These are phyloP conservation scores for Cephalotes varians DNA, from an alignment of 2,888 invertebrate species.

Conservation along the genomic window DNA sequence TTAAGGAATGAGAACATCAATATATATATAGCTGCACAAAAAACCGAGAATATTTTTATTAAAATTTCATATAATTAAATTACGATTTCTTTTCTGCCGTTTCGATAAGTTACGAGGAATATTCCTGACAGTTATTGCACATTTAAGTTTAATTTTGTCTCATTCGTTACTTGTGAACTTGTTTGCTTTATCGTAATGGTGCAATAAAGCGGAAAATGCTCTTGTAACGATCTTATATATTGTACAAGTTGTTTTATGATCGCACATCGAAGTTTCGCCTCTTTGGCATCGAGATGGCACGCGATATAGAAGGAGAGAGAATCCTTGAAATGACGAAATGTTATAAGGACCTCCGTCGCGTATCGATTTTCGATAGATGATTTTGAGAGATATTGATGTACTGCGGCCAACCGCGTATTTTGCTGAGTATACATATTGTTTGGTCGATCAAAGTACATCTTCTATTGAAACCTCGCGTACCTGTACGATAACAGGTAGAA, in stretches of 20 bases:
- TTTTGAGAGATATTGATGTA: slow-evolving; percentile 34
- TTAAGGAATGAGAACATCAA: neutral
- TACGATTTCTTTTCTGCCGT: neutral
- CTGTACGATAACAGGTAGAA: neutral
- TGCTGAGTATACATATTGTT: neutral
- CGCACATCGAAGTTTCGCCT: slow-evolving; percentile 16
- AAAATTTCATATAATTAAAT: neutral
- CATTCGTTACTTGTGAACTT: slow-evolving; percentile 21
- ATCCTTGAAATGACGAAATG: slow-evolving; percentile 38
- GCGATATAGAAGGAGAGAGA: neutral
- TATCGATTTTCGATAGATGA: slow-evolving; percentile 48
- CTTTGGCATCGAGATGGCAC: slow-evolving; percentile 5
- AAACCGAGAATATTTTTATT: neutral
- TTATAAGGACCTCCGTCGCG: slow-evolving; percentile 32
- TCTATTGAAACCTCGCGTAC: slow-evolving; percentile 1
- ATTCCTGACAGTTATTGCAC: neutral
- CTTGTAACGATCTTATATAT: slow-evolving; percentile 24
- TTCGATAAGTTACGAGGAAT: neutral
- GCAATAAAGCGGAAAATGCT: slow-evolving; percentile 43
- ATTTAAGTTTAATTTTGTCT: slow-evolving; percentile 1
- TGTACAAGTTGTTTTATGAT: slow-evolving; percentile 30
- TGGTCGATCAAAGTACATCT: slow-evolving; percentile 5
- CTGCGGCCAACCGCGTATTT: slow-evolving; percentile 47
- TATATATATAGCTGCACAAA: neutral
- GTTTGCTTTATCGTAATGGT: slow-evolving; percentile 21